These are phyloP conservation scores for Drosophila seguyi DNA, from an alignment of 1,140 invertebrate genomes.

Conservation along the genomic window DNA sequence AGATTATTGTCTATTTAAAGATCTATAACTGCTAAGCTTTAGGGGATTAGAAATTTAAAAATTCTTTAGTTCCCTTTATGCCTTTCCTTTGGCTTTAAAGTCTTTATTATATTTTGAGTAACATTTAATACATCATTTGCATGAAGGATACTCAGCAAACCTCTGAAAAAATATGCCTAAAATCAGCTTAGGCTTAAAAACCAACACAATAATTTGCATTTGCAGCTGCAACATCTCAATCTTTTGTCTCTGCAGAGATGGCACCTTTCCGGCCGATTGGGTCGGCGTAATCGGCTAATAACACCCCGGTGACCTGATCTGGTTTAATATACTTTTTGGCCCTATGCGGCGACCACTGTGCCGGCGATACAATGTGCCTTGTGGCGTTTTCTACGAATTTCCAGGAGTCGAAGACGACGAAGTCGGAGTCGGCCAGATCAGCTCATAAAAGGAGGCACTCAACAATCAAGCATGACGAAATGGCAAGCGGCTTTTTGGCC, in stretches of 20 bases:
- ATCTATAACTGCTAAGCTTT: background rate
- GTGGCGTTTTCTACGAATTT: constrained; percentile 70
- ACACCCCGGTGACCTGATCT: constrained; percentile 26
- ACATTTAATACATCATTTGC: background rate
- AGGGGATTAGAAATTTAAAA: background rate
- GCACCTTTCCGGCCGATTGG: constrained; percentile 12
- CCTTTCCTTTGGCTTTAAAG: background rate
- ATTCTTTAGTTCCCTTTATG: background rate
- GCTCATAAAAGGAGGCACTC: constrained; percentile 76
- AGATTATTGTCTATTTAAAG: background rate
- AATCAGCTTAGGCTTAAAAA: background rate
- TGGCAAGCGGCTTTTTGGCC: constrained; percentile 72
- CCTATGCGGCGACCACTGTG: constrained; percentile 56
- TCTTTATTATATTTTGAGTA: background rate
- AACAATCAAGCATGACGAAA: constrained; percentile 80
- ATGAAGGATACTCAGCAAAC: background rate
- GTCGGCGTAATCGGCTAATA: constrained; percentile 41
- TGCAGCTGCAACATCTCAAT: constrained; percentile 25
- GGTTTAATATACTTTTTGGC: constrained; percentile 5
- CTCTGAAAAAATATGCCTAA: background rate
- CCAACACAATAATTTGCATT: constrained; percentile 6
- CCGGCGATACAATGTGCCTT: constrained; percentile 32
- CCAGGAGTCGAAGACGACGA: constrained; percentile 27
- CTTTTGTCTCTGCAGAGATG: constrained; percentile 18
- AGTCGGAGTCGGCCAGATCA: constrained; percentile 33